Evolutionary conservation across 1,140 invertebrate genomes (phyloP).

Genomic region (Maniola jurtina): DNA sequence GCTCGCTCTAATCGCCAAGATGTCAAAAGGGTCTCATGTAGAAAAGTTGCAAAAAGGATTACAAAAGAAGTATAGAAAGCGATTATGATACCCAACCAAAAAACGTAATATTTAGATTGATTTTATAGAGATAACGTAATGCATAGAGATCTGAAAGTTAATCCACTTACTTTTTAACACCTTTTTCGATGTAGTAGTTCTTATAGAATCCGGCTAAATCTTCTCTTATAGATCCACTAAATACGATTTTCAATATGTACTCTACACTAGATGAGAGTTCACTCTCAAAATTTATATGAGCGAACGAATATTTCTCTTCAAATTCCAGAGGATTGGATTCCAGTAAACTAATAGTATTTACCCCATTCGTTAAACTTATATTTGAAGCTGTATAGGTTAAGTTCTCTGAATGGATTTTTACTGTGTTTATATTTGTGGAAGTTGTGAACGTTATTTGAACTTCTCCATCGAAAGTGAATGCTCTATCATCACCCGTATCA

Average conservation of each 20-base stretch:
- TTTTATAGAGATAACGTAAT: no score
- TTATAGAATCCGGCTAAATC: slow-evolving; percentile 89
- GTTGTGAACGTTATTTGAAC: slow-evolving; percentile 77
- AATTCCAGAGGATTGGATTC: slow-evolving; percentile 47
- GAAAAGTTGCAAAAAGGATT: no score
- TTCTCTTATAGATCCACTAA: slow-evolving; percentile 77
- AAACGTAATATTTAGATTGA: no score
- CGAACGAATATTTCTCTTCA: slow-evolving; percentile 57
- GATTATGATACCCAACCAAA: no score
- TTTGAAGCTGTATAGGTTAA: slow-evolving; percentile 73
- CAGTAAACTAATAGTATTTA: slow-evolving; percentile 39
- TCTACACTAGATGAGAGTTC: slow-evolving; percentile 44
- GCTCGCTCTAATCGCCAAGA: no score
- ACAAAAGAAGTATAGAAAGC: no score
- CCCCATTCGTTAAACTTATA: slow-evolving; percentile 52
- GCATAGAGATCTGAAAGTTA: neutral
- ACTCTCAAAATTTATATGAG: slow-evolving; percentile 54
- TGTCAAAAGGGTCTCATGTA: no score
- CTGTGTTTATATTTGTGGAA: slow-evolving; percentile 40
- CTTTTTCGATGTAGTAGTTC: slow-evolving; percentile 83
- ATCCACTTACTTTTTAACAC: slow-evolving; percentile 66
- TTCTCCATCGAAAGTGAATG: slow-evolving; percentile 82
- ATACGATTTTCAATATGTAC: slow-evolving; percentile 76
- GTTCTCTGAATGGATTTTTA: slow-evolving; percentile 84
- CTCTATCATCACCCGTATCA: slow-evolving; percentile 69